phyloP scores from a whole-genome alignment of 2,888 invertebrate species.

The Thelaira solivaga region DNA sequence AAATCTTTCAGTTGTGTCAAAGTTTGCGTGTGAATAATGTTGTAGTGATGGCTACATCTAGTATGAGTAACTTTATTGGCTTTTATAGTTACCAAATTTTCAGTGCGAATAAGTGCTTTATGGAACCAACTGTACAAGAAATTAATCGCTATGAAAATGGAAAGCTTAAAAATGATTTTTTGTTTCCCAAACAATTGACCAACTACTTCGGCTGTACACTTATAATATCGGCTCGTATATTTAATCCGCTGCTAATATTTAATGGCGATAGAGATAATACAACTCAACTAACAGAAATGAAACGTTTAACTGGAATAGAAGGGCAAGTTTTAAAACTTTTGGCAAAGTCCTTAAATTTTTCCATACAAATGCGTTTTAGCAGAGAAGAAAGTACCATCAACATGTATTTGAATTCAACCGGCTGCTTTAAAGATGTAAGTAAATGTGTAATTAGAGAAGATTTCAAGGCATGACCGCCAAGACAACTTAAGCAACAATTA shows the following conservation, averaged over 20 bases:
- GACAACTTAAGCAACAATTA: too few relatives aligned
- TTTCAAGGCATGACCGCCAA: too few relatives aligned
- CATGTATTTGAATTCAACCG: conserved; percentile 61
- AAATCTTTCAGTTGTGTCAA: conserved; percentile 67
- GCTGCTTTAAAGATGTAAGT: conserved; percentile 67
- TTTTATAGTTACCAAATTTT: conserved; percentile 61
- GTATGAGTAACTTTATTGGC: conserved; percentile 21
- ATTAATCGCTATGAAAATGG: conserved; percentile 64
- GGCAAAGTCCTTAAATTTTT: conserved; percentile 67
- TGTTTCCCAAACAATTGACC: conserved; percentile 64
- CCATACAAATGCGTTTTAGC: conserved; percentile 64
- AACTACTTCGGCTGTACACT: conserved; percentile 67
- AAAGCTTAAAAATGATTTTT: conserved; percentile 13
- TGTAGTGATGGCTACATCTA: conserved; percentile 64
- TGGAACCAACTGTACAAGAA: conserved; percentile 42
- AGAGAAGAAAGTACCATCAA: conserved; percentile 58
- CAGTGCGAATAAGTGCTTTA: conserved; percentile 35
- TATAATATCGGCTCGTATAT: conserved; percentile 64
- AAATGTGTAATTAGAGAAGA: too few relatives aligned
- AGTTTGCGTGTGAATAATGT: conserved; percentile 67
- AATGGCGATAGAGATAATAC: conserved; percentile 65
- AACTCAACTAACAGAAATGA: conserved; percentile 50
- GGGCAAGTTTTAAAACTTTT: conserved; percentile 68
- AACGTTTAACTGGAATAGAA: conserved; percentile 69
- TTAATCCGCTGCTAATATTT: conserved; percentile 68